phyloP scores from a whole-genome alignment of 2,113 vertebrate genomes.

The Geococcyx californianus region DNA sequence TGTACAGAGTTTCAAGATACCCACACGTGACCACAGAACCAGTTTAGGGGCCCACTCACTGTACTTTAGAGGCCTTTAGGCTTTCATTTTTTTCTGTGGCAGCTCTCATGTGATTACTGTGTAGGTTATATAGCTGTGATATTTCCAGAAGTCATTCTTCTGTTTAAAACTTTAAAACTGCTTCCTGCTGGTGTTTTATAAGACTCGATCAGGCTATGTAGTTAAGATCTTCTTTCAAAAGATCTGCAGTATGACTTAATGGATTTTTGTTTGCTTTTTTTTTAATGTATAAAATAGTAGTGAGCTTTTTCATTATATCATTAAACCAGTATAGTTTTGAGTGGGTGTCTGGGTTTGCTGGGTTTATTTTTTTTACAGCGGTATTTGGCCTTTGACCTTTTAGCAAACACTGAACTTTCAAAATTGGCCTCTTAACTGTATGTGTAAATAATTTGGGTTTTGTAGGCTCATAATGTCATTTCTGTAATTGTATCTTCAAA shows the following conservation, averaged over 20 bases:
- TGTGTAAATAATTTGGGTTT: neutral
- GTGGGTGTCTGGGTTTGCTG: neutral
- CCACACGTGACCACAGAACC: neutral
- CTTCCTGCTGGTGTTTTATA: neutral
- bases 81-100: neutral
- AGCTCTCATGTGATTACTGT: neutral
- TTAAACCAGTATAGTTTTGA: neutral
- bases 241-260: neutral
- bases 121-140: neutral
- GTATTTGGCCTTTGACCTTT: neutral
- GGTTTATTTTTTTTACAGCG: neutral
- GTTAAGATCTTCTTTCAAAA: neutral
- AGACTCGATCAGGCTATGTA: neutral
- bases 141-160: neutral
- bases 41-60: neutral
- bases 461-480: neutral
- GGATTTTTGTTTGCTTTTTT: neutral
- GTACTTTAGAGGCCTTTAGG: neutral
- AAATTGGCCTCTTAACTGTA: neutral
- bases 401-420: neutral
- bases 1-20: neutral
- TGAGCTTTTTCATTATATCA: neutral
- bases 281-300: neutral
- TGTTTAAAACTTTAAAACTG: neutral
- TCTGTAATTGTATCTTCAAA: slow-evolving; percentile 3